These are phyloP conservation scores for Sorex fumeus DNA, from an alignment of 2,113 vertebrate species.

Conservation along the genomic window DNA sequence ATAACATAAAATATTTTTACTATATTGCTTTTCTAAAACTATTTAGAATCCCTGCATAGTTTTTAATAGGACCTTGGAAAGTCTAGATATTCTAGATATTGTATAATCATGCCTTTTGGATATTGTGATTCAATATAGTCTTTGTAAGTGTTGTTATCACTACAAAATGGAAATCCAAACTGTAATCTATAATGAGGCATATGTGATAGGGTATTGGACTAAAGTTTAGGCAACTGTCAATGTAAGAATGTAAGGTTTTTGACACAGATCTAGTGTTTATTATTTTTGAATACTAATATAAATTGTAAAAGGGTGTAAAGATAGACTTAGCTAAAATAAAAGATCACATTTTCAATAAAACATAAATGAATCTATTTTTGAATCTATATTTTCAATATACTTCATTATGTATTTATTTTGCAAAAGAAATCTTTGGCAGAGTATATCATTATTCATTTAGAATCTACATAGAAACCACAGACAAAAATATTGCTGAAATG, in stretches of 20 bases:
- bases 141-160: background rate
- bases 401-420: constrained; percentile 60
- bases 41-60: background rate
- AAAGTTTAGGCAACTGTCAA: background rate
- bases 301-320: background rate
- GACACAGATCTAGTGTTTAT: constrained; percentile 5
- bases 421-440: constrained; percentile 46
- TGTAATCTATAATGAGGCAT: background rate
- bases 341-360: constrained; percentile 67
- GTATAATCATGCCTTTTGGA: background rate
- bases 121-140: background rate
- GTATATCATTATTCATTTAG: constrained; percentile 66
- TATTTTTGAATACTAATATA: constrained; percentile 22
- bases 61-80: background rate
- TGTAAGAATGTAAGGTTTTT: background rate
- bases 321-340: background rate
- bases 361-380: constrained; percentile 63
- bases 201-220: background rate
- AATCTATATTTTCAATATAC: constrained; percentile 64
- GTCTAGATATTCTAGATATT: no score
- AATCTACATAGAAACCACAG: background rate
- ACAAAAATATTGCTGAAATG: constrained; percentile 54
- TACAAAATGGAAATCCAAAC: constrained; percentile 12
- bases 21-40: background rate
- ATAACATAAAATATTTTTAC: background rate